phyloP scores from a whole-genome alignment of 1,140 invertebrate species.

The Atta cephalotes region DNA sequence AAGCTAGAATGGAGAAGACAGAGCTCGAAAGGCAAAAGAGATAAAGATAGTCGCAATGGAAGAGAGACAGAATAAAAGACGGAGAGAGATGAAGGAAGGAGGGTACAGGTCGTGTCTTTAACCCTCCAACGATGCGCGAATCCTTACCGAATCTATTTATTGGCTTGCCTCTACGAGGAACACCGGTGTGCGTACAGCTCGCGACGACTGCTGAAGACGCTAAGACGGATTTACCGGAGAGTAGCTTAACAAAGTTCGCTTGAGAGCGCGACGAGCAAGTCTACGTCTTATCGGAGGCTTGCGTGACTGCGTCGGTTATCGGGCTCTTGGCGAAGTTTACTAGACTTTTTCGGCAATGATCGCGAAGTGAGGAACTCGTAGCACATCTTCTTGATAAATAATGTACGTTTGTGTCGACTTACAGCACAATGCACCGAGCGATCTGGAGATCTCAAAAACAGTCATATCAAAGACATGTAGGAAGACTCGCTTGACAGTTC shows the following conservation, averaged over 20 bases:
- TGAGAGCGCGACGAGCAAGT: conserved; percentile 43
- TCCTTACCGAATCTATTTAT: conserved; percentile 64
- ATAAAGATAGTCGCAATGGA: conserved; percentile 45
- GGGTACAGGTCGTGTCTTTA: conserved; percentile 23
- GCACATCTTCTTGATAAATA: conserved; percentile 23
- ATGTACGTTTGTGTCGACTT: neutral
- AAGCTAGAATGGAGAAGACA: conserved; percentile 73
- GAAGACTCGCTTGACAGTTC: neutral
- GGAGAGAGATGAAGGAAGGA: conserved; percentile 10
- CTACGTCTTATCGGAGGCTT: conserved; percentile 37
- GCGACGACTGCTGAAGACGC: conserved; percentile 55
- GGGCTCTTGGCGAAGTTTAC: conserved; percentile 32
- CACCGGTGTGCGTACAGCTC: conserved; percentile 19
- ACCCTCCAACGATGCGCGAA: conserved; percentile 47
- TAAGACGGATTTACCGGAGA: conserved; percentile 58
- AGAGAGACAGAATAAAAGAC: conserved; percentile 28
- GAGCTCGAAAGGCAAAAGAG: conserved; percentile 63
- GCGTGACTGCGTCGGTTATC: conserved; percentile 60
- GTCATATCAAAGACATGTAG: neutral
- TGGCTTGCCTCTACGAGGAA: conserved; percentile 45
- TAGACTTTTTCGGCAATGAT: conserved; percentile 49
- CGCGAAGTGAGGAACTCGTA: neutral
- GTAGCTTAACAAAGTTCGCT: conserved; percentile 58
- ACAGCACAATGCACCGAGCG: too few relatives aligned
- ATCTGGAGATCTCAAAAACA: neutral